phyloP scores from a whole-genome alignment of 2,113 vertebrate species.

The Tricholaema leucomelas region DNA sequence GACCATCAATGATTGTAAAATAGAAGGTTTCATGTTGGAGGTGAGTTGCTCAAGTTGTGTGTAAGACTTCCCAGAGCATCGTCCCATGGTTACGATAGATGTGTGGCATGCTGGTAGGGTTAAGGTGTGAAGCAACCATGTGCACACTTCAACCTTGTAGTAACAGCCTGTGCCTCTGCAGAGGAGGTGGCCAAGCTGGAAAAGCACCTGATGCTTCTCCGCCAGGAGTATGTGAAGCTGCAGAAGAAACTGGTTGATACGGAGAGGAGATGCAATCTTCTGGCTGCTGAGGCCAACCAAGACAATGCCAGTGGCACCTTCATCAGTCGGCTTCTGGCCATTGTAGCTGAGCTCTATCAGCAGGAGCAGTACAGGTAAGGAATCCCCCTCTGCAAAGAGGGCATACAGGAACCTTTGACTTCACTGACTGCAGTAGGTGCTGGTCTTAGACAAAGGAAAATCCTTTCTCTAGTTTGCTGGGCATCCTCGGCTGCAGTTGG shows the following conservation, averaged over 20 bases:
- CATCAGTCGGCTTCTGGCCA: constrained; percentile 89
- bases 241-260: constrained; percentile 96
- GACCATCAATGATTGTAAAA: background rate
- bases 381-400: too few species aligned
- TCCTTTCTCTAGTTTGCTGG: background rate
- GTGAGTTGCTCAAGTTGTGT: background rate
- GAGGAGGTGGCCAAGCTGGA: constrained; percentile 99
- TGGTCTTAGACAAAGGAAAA: background rate
- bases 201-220: constrained; percentile 95
- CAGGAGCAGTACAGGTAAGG: constrained; percentile 95
- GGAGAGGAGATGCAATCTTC: constrained; percentile 87
- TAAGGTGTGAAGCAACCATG: background rate
- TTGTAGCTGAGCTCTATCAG: constrained; percentile 90
- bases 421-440: background rate
- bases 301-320: constrained; percentile 86
- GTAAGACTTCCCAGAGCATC: background rate
- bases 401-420: background rate
- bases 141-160: background rate
- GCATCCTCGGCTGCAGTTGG: background rate
- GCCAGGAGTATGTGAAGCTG: constrained; percentile 98
- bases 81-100: fast-evolving
- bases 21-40: background rate
- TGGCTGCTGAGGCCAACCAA: constrained; percentile 85
- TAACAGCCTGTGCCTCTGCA: constrained; percentile 66
- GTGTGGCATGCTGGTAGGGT: background rate